These are phyloP conservation scores for Spea bombifrons DNA, from an alignment of 2,113 vertebrate genomes.

Conservation along the genomic window DNA sequence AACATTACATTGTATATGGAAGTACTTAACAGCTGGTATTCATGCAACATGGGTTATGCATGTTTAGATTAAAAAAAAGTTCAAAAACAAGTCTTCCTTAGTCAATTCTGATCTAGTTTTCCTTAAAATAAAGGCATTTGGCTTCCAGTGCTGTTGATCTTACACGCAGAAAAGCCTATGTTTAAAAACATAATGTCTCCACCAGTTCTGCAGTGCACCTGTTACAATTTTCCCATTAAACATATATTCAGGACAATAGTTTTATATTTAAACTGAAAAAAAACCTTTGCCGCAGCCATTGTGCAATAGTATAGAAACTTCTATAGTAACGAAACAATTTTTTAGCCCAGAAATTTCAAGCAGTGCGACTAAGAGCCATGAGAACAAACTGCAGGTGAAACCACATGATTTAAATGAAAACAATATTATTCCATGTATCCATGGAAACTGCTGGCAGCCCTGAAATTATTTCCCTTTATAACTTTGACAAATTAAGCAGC, in stretches of 20 bases:
- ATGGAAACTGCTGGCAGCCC: conserved; percentile 37
- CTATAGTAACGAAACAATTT: conserved; percentile 5
- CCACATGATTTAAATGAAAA: conserved; percentile 14
- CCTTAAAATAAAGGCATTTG: too few relatives aligned
- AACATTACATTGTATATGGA: too few relatives aligned
- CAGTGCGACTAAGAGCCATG: conserved; percentile 33
- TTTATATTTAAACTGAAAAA: conserved; percentile 4
- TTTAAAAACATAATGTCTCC: background rate
- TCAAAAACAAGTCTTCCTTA: too few relatives aligned
- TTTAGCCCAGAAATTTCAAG: conserved; percentile 26
- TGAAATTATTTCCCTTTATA: conserved; percentile 27
- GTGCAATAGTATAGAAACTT: background rate
- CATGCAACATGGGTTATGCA: too few relatives aligned
- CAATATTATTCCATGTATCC: conserved; percentile 27
- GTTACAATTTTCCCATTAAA: background rate
- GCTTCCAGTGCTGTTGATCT: background rate
- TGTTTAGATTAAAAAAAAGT: too few relatives aligned
- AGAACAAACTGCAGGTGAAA: conserved; percentile 34
- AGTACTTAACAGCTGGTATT: too few relatives aligned
- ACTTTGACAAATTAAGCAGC: conserved; percentile 9
- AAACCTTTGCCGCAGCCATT: background rate
- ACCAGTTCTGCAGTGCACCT: background rate
- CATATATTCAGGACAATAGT: background rate
- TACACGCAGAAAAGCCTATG: background rate
- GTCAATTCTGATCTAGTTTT: too few relatives aligned